Evolutionary conservation across 2,888 invertebrate genomes (phyloP), one percentile per base, ranked within the genome.

Genomic region (Nomada ruficornis): DNA sequence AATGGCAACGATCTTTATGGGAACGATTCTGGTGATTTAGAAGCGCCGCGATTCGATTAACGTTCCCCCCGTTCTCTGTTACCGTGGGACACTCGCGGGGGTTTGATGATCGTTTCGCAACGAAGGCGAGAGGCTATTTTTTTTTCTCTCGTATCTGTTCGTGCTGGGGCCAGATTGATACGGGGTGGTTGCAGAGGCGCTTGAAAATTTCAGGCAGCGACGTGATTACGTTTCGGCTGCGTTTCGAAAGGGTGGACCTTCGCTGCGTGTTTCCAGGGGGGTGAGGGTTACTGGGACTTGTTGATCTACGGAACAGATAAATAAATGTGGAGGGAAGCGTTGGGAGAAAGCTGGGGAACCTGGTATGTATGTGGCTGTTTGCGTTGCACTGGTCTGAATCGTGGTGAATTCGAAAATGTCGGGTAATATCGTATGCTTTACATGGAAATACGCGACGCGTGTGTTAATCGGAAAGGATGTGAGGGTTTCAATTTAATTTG

Each of bases 1-100:
- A 68, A 68, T 65, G 11, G 50, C 42, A 55, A 18, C 47, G 50
- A 77, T 68, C 68, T 77, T 68, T 77, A 57, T 36, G 44, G 23
- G 50, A 29, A 63, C 47, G 63, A 69, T 64, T 36, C 10, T 59
- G 50, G 47, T 59, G 47, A 78, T 69, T 78, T 73, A 69, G 7
- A 52, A 50, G 20, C 13, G 36, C 2, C 18, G 36, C 4, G 26
- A 67, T 63, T 77, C 63, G 57, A 77, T 77, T 59, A 59, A 18
- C 42, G 26, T 13, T 0, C 1, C 7, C 5, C 26, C 0, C 2
- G 7, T 29, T 11, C 23, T 0, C 3, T 44, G 10, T 0, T 54
- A 47, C 2, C 10, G 5, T 52, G n/a, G 3, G 54, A 54, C 20
- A 3, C n/a, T 20, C 9, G n/a, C 54, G 26, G 11, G 3, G 13